Evolutionary conservation across 2,797 vertebrate species (phyloP).

Genomic region (Odontamblyopus rebecca): DNA sequence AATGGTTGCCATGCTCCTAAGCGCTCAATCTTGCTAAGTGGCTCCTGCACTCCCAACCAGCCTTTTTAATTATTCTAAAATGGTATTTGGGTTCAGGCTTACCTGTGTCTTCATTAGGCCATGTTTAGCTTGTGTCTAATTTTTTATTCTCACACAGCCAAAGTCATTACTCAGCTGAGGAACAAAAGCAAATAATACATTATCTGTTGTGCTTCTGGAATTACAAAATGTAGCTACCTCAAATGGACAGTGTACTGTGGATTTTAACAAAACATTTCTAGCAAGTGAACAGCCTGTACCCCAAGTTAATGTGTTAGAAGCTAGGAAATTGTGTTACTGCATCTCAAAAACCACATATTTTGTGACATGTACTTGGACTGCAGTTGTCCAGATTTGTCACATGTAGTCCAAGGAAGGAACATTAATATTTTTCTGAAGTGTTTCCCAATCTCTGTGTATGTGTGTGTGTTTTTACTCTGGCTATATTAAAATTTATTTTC

Average conservation of each 20-base stretch:
- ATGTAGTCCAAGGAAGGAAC: not conserved
- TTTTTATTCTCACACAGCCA: conserved; percentile 42
- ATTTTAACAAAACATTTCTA: not conserved
- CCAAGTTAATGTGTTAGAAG: not conserved
- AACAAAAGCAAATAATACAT: conserved; percentile 19
- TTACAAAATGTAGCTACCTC: not conserved
- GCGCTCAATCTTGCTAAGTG: conserved; percentile 56
- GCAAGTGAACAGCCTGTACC: not conserved
- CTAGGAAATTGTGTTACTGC: not conserved
- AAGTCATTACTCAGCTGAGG: conserved; percentile 12
- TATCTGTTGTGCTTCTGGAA: conserved; percentile 1
- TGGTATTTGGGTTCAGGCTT: conserved; percentile 49
- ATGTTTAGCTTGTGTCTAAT: conserved; percentile 36
- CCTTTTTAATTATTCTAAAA: conserved; percentile 67
- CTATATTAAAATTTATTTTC: conserved; percentile 9
- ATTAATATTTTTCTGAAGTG: not conserved
- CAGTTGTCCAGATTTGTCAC: not conserved
- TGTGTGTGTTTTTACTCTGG: not conserved
- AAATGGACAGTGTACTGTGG: not conserved
- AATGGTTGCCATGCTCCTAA: conserved; percentile 28
- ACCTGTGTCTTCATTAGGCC: conserved; percentile 63
- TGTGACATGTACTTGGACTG: not conserved
- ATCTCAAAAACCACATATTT: not conserved
- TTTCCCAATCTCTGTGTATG: not conserved
- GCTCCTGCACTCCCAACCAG: conserved; percentile 33